These are phyloP conservation scores for Labeo rohita DNA, from an alignment of 2,113 vertebrate genomes.

Conservation along the genomic window DNA sequence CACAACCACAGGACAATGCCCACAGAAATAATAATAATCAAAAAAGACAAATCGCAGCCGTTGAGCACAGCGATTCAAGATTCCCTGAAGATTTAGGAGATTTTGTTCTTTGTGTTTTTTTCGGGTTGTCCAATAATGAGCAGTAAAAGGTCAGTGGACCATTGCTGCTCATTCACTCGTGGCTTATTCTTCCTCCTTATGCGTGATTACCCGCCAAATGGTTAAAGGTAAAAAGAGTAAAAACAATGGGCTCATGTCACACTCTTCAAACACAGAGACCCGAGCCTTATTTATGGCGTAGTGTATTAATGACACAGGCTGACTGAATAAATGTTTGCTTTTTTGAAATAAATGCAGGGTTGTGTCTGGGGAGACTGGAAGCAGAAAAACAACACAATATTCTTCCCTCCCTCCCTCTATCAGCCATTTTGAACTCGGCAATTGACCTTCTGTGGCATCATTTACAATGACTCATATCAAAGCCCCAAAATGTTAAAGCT, in stretches of 20 bases:
- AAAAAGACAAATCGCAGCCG: constrained; percentile 71
- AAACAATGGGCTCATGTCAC: constrained; percentile 71
- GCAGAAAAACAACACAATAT: constrained; percentile 63
- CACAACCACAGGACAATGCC: neutral
- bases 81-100: constrained; percentile 74
- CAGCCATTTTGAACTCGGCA: constrained; percentile 78
- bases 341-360: constrained; percentile 70
- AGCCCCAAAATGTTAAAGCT: constrained; percentile 76
- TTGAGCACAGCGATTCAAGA: constrained; percentile 68
- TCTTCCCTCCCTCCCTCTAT: constrained; percentile 67
- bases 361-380: constrained; percentile 53
- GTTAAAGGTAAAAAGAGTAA: constrained; percentile 76
- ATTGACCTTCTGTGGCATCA: constrained; percentile 81
- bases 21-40: constrained; percentile 37
- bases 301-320: constrained; percentile 70
- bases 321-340: constrained; percentile 62
- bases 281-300: constrained; percentile 70
- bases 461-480: constrained; percentile 81
- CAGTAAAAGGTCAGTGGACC: constrained; percentile 80
- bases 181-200: constrained; percentile 75
- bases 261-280: constrained; percentile 42
- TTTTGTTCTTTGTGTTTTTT: constrained; percentile 56
- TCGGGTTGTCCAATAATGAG: constrained; percentile 77
- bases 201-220: constrained; percentile 79
- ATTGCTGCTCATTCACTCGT: constrained; percentile 81